Evolutionary conservation across 35 echinoderm and acorn worm genomes (phyloP).

Genomic region (Holothuria glaberrima): DNA sequence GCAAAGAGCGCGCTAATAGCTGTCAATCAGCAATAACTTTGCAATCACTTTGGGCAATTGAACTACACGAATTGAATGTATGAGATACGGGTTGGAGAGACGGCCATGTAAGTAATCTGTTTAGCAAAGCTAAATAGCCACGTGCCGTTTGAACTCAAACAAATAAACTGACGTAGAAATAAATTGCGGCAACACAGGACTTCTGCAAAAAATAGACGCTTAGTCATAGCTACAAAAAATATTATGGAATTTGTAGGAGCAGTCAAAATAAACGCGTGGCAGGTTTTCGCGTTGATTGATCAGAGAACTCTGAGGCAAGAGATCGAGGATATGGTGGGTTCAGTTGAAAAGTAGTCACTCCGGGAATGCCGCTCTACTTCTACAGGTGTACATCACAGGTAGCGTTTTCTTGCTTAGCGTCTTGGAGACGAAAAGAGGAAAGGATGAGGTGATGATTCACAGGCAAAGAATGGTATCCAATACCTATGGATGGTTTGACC

Average conservation of each 20-base stretch:
- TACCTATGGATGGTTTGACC: too few relatives aligned
- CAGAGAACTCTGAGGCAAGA: too few relatives aligned
- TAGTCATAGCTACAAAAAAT: slow-evolving; percentile 39
- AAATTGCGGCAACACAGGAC: slow-evolving; percentile 4
- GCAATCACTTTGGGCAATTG: slow-evolving; percentile 38
- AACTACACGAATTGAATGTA: slow-evolving; percentile 37
- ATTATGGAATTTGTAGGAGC: slow-evolving; percentile 20
- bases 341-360: too few relatives aligned
- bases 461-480: too few relatives aligned
- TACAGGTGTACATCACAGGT: too few relatives aligned
- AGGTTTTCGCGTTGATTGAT: too few relatives aligned
- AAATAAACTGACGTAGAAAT: slow-evolving; percentile 34
- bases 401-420: too few relatives aligned
- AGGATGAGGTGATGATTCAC: too few relatives aligned
- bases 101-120: slow-evolving; percentile 22
- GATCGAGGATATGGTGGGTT: too few relatives aligned
- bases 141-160: slow-evolving; percentile 48
- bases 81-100: slow-evolving; percentile 22
- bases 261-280: slow-evolving; percentile 16
- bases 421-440: too few relatives aligned
- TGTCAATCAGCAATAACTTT: slow-evolving; percentile 44
- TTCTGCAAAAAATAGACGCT: slow-evolving; percentile 18
- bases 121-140: slow-evolving; percentile 13
- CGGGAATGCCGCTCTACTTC: too few relatives aligned
- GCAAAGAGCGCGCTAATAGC: background rate